Conservation (phyloP, 2,797 vertebrate genomes). For the Pangasius djambal region DNA sequence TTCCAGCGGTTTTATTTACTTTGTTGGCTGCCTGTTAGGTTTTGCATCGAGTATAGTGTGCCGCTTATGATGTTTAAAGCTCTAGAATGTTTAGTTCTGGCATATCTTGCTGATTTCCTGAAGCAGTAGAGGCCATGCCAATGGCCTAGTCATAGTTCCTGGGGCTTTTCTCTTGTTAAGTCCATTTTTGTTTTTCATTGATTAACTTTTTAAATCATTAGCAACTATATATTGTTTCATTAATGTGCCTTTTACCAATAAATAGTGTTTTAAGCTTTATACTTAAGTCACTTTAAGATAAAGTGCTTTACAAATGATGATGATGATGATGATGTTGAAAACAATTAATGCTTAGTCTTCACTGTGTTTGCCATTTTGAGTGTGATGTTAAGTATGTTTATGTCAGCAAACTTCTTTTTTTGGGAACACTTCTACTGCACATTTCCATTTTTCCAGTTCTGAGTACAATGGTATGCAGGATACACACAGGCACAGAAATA, state of each 20-base stretch:
- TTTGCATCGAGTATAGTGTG: background rate
- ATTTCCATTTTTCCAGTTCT: background rate
- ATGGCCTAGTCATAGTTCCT: background rate
- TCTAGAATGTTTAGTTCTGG: background rate
- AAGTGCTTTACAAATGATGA: background rate
- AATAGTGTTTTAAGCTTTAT: background rate
- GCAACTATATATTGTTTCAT: background rate
- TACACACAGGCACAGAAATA: constrained; percentile 11
- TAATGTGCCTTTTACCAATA: background rate
- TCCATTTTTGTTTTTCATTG: background rate
- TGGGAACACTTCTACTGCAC: background rate
- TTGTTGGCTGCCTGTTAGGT: background rate
- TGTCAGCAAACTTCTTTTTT: background rate
- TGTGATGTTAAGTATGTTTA: background rate
- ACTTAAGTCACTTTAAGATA: too few relatives aligned
- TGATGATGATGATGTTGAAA: background rate
- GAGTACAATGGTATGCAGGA: background rate
- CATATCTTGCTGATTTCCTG: background rate
- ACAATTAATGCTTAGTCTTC: background rate
- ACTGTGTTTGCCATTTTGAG: too few relatives aligned
- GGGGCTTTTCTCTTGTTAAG: background rate
- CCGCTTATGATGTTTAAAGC: background rate
- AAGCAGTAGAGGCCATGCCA: background rate
- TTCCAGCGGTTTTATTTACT: background rate
- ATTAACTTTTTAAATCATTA: too few relatives aligned